These are phyloP conservation scores for Otolemur garnettii DNA, from an alignment of 2,113 vertebrate genomes.

Conservation along the genomic window DNA sequence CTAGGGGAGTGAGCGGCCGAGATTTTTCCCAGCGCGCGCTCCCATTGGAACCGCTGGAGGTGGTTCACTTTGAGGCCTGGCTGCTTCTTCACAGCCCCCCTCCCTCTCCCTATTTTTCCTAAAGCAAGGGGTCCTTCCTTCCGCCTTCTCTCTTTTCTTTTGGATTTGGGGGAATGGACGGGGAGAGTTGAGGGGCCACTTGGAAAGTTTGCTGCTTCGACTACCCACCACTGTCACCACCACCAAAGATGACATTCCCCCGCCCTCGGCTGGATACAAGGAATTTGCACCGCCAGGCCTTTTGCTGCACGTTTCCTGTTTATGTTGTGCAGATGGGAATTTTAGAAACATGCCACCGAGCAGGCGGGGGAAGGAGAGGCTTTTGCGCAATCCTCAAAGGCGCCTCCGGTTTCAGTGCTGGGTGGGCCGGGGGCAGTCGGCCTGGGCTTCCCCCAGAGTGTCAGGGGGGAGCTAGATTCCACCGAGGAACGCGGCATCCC, in stretches of 20 bases:
- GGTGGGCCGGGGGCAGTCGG: slow-evolving; percentile 53
- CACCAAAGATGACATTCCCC: slow-evolving; percentile 59
- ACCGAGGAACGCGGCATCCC: slow-evolving; percentile 64
- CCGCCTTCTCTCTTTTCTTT: neutral
- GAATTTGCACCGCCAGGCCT: slow-evolving; percentile 82
- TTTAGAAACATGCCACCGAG: slow-evolving; percentile 72
- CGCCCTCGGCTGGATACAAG: slow-evolving; percentile 70
- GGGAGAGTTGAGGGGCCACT: neutral
- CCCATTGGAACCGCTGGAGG: neutral
- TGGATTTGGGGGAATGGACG: neutral
- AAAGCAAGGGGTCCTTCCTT: slow-evolving; percentile 22
- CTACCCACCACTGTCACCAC: neutral
- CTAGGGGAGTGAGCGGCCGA: neutral
- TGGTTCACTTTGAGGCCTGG: neutral
- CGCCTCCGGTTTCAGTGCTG: neutral
- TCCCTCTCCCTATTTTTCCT: neutral
- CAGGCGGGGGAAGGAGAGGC: slow-evolving; percentile 57
- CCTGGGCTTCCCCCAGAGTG: slow-evolving; percentile 72
- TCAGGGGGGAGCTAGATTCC: slow-evolving; percentile 38
- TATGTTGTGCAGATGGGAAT: slow-evolving; percentile 80
- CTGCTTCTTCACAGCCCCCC: neutral
- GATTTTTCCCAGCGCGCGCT: neutral
- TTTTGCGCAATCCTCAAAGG: slow-evolving; percentile 63
- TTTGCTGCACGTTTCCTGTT: slow-evolving; percentile 84
- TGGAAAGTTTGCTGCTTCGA: slow-evolving; percentile 55